Evolutionary conservation across 2,888 invertebrate species (phyloP), one percentile per base, ranked within the genome.

Genomic region (Ametastegia equiseti): DNA sequence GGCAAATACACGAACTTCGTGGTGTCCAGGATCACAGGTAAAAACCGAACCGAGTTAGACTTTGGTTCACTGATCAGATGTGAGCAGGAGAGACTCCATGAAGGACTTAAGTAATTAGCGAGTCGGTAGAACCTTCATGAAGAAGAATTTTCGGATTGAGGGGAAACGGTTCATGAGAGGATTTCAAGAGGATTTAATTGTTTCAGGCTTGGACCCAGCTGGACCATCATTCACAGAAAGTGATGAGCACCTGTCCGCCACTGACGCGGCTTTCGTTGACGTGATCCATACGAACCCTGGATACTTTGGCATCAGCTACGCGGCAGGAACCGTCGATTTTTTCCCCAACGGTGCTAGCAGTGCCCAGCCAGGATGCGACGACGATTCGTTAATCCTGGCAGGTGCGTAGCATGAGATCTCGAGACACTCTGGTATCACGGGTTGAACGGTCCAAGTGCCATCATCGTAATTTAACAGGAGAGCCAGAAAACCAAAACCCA

Each of bases 241-340:
- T 0, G 89, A 89, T 0, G 81, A 82, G 0, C 90, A 89, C 0
- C 85, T 93, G 50, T 57, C 85, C 0, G 1, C 85, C 0, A 27
- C 84, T 0, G 93, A 93, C 80, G 94, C 93, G 0, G 19, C 23
- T 0, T 93, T 93, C 83, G 93, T 93, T 39, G 93, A 93, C 84
- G 88, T 91, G 1, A 90, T 94, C 60, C 94, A 94, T 85, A 93
- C 94, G 0, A 93, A 93, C 84, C 89, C 88, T 0, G 92, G 92
- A 0, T 84, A 90, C 23, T 93, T 89, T 80, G 94, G 94, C 0
- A 86, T 91, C 0, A 88, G 90, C 0, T 57, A 82, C 0, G 75
- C 71, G 2, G 85, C 89, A 0, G 93, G 92, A 0, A 91, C 91
- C 42, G 93, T 88, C 0, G 93, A 93, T 88, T 93, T 92, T 88